Percentiles rank a stretch among this genome's conserved stretches.
phyloP scores from a whole-genome alignment of 2,113 vertebrate genomes.

The Sisor rabdophorus region DNA sequence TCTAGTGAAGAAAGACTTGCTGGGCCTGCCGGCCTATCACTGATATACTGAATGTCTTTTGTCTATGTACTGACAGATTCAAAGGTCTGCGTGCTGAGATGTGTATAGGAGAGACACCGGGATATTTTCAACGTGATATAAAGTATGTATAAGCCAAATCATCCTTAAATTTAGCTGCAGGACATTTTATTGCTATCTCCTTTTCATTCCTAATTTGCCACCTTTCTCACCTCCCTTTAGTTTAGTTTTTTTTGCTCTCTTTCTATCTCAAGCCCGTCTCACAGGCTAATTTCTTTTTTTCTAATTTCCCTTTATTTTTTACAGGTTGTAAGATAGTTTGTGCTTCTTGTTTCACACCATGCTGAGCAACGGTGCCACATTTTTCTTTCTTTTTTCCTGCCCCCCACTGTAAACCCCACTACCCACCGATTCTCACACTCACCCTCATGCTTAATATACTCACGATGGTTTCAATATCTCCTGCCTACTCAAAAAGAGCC shows the following conservation, averaged over 20 bases:
- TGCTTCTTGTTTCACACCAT: slow-evolving; percentile 30
- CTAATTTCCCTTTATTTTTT: not conserved
- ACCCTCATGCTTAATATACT: slow-evolving; percentile 42
- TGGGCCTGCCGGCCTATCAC: too few relatives aligned
- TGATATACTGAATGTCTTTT: too few relatives aligned
- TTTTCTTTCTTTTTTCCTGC: slow-evolving; percentile 19
- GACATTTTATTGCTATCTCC: not conserved
- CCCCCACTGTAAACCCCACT: not conserved
- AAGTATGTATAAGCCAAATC: not conserved
- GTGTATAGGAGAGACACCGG: not conserved
- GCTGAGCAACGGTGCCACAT: slow-evolving; percentile 23
- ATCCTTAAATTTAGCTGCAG: not conserved
- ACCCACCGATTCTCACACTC: slow-evolving; percentile 12
- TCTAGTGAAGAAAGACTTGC: too few relatives aligned
- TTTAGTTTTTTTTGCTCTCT: not conserved
- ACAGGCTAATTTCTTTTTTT: slow-evolving; percentile 13
- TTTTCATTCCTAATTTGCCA: not conserved
- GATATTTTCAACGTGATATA: not conserved
- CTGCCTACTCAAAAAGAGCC: slow-evolving; percentile 36
- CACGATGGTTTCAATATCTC: slow-evolving; percentile 37
- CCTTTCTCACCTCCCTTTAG: slow-evolving; percentile 4
- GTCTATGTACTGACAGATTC: not conserved
- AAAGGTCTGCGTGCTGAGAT: not conserved
- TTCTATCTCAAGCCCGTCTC: not conserved
- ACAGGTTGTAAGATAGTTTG: slow-evolving; percentile 39